Percentiles rank a stretch among this genome's conserved stretches.
Conservation (phyloP, 2,113 vertebrate species). For the Brachyhypopomus occidentalis region DNA sequence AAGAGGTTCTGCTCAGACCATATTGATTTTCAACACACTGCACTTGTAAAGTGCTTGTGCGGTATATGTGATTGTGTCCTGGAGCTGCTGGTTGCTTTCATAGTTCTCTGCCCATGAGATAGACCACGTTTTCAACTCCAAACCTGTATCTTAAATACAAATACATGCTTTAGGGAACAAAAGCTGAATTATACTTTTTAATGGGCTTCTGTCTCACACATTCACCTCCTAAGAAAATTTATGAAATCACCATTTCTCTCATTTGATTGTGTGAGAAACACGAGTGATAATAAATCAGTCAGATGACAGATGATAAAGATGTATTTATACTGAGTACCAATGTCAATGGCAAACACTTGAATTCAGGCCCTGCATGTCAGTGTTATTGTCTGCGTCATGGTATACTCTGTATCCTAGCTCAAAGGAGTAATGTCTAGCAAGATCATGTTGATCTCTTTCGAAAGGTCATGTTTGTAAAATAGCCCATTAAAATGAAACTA, state of each 20-base stretch:
- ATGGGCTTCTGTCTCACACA: neutral
- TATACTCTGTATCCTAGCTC: too few relatives aligned
- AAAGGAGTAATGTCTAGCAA: too few relatives aligned
- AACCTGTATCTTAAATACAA: conserved; percentile 3
- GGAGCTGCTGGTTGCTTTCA: conserved; percentile 42
- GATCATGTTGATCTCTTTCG: too few relatives aligned
- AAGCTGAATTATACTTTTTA: neutral
- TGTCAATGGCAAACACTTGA: too few relatives aligned
- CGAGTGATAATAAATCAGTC: too few relatives aligned
- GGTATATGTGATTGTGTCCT: conserved; percentile 41
- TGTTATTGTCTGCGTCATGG: too few relatives aligned
- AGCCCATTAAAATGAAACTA: neutral
- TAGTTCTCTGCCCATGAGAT: conserved; percentile 37
- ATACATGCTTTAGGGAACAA: conserved; percentile 20
- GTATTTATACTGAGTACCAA: too few relatives aligned
- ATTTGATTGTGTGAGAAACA: too few relatives aligned
- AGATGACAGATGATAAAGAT: too few relatives aligned
- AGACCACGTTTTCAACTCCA: conserved; percentile 14
- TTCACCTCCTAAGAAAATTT: neutral
- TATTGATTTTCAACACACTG: conserved; percentile 53
- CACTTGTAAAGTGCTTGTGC: conserved; percentile 47
- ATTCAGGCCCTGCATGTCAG: too few relatives aligned
- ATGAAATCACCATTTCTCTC: neutral
- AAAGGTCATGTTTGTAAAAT: too few relatives aligned
- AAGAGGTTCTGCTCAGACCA: conserved; percentile 46